phyloP scores from a whole-genome alignment of 2,888 invertebrate genomes.

The Lasioglossum villosulum region DNA sequence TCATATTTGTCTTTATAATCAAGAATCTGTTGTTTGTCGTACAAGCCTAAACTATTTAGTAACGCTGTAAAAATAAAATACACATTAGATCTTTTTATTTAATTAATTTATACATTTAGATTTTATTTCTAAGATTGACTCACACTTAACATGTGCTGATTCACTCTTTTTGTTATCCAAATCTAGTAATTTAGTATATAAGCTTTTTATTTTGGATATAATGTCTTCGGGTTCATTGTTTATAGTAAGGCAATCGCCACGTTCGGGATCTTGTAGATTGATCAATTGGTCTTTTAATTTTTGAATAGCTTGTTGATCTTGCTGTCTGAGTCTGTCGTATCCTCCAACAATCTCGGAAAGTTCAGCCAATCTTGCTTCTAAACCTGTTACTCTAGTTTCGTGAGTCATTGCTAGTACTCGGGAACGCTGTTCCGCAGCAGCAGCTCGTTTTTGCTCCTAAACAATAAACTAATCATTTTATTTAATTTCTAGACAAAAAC shows the following conservation, averaged over 20 bases:
- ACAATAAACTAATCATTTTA: neutral
- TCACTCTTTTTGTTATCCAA: conserved; percentile 84
- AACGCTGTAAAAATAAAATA: conserved; percentile 78
- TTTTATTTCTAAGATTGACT: conserved; percentile 34
- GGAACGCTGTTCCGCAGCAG: conserved; percentile 90
- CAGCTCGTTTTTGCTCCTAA: conserved; percentile 90
- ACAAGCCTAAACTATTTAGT: conserved; percentile 81
- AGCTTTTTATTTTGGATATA: conserved; percentile 83
- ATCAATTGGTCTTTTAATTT: conserved; percentile 86
- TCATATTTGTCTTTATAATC: conserved; percentile 89
- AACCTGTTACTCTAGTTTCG: conserved; percentile 91
- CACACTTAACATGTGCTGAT: conserved; percentile 83
- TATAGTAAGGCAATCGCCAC: conserved; percentile 65
- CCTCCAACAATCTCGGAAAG: conserved; percentile 91
- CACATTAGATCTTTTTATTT: neutral
- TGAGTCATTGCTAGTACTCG: conserved; percentile 89
- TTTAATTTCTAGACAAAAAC: conserved; percentile 10
- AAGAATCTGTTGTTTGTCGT: conserved; percentile 75
- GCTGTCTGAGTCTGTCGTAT: conserved; percentile 90
- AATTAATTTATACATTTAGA: conserved; percentile 4
- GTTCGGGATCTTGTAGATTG: conserved; percentile 74
- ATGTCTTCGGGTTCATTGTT: conserved; percentile 79
- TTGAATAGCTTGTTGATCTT: conserved; percentile 90
- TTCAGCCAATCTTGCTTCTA: conserved; percentile 92
- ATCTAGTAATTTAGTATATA: conserved; percentile 84